These are phyloP conservation scores for Nipponacmea schrenckii DNA, from an alignment of 2,888 invertebrate species.

Conservation along the genomic window DNA sequence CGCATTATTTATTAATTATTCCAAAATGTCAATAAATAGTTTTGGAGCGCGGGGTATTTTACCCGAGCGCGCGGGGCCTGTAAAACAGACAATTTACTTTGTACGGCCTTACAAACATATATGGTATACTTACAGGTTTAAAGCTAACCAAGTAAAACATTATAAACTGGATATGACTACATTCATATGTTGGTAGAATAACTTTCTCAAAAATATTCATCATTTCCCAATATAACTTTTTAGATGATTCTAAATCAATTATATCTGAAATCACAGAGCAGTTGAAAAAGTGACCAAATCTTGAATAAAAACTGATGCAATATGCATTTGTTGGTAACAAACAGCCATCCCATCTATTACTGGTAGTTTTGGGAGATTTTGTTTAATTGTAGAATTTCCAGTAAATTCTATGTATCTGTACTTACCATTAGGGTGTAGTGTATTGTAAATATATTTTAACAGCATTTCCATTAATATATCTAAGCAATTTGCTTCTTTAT, in stretches of 20 bases:
- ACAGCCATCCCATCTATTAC: too few relatives aligned
- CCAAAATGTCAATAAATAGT: too few relatives aligned
- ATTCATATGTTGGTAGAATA: slow-evolving; percentile 85
- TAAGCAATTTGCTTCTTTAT: slow-evolving; percentile 75
- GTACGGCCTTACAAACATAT: too few relatives aligned
- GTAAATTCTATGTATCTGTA: not conserved
- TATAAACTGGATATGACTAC: slow-evolving; percentile 82
- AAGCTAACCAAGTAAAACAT: slow-evolving; percentile 81
- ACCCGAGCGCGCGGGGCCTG: too few relatives aligned
- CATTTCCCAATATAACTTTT: slow-evolving; percentile 74
- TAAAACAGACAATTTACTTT: too few relatives aligned
- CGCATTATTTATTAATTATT: too few relatives aligned
- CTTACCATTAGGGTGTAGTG: slow-evolving; percentile 51
- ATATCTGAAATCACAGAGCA: slow-evolving; percentile 58
- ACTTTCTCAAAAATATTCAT: slow-evolving; percentile 81
- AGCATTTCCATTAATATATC: slow-evolving; percentile 83
- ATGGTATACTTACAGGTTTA: slow-evolving; percentile 69
- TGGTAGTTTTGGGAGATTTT: too few relatives aligned
- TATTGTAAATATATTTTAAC: slow-evolving; percentile 74
- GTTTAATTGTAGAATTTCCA: too few relatives aligned
- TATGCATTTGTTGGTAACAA: too few relatives aligned
- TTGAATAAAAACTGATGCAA: not conserved
- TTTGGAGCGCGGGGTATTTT: too few relatives aligned
- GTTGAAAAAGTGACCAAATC: not conserved
- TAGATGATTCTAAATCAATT: slow-evolving; percentile 73